phyloP scores from a whole-genome alignment of 2,888 invertebrate genomes.

The Bugula neritina region DNA sequence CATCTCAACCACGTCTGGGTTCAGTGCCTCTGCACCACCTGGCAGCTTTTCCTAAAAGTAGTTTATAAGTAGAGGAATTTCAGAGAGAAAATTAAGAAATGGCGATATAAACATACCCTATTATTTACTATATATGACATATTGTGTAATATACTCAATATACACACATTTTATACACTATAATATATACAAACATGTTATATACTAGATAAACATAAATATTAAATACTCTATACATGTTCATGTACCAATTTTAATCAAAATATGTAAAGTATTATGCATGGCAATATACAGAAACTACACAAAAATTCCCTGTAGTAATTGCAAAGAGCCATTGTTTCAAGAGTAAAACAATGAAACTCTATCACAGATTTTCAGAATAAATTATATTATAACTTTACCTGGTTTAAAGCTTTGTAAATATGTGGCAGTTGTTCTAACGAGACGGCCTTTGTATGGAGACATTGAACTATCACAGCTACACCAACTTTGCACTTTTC shows the following conservation, averaged over 20 bases:
- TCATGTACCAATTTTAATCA: too few relatives aligned
- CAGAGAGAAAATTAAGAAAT: too few relatives aligned
- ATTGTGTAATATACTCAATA: background rate
- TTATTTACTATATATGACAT: background rate
- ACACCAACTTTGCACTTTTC: conserved; percentile 12
- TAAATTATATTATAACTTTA: background rate
- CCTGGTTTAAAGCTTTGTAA: background rate
- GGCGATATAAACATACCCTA: background rate
- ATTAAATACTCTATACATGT: background rate
- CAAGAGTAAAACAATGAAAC: background rate
- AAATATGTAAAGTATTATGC: too few relatives aligned
- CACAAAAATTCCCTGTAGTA: too few relatives aligned
- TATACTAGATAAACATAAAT: background rate
- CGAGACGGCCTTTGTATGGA: background rate
- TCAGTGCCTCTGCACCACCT: background rate
- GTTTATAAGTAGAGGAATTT: too few relatives aligned
- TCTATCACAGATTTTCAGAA: too few relatives aligned
- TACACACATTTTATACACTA: background rate
- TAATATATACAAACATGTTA: background rate
- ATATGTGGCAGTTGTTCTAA: background rate
- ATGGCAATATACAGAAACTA: too few relatives aligned
- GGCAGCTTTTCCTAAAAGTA: background rate
- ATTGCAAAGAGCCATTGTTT: too few relatives aligned
- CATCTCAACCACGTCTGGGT: background rate
- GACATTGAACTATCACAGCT: background rate